Conservation (phyloP, 2,888 invertebrate species). For the Cephus pygmeus region DNA sequence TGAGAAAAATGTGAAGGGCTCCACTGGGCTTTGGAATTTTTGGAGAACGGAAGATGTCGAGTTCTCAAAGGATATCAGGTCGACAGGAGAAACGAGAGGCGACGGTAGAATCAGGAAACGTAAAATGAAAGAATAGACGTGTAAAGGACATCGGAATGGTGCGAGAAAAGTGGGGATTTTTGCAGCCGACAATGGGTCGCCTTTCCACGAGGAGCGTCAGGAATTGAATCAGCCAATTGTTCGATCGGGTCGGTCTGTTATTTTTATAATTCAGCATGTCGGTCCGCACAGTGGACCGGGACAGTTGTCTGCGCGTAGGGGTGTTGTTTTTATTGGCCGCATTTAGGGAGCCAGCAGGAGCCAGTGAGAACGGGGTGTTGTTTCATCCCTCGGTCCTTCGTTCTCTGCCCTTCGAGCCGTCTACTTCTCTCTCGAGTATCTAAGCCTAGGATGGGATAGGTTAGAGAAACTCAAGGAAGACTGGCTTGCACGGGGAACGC, state of each 20-base stretch:
- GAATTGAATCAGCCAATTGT: slow-evolving; percentile 58
- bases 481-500: slow-evolving; percentile 16
- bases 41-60: too few relatives aligned
- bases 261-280: slow-evolving; percentile 59
- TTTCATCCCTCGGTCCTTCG: slow-evolving; percentile 54
- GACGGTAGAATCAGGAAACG: too few relatives aligned
- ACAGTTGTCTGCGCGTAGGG: slow-evolving; percentile 21
- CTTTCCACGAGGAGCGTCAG: slow-evolving; percentile 35
- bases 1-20: background rate
- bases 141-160: slow-evolving; percentile 1
- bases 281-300: background rate
- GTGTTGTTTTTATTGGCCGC: slow-evolving; percentile 62
- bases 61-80: too few relatives aligned
- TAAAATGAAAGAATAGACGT: background rate
- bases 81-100: too few relatives aligned
- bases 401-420: slow-evolving; percentile 40
- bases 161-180: slow-evolving; percentile 4
- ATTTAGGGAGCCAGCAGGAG: slow-evolving; percentile 45
- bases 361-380: slow-evolving; percentile 59
- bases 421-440: slow-evolving; percentile 28
- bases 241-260: slow-evolving; percentile 59
- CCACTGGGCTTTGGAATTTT: too few relatives aligned
- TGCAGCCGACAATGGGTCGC: slow-evolving; percentile 26
- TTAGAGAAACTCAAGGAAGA: slow-evolving; percentile 22
- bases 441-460: slow-evolving; percentile 44